These are phyloP conservation scores for Ptychochromis oligacanthus DNA, from an alignment of 2,113 vertebrate species.

Conservation along the genomic window DNA sequence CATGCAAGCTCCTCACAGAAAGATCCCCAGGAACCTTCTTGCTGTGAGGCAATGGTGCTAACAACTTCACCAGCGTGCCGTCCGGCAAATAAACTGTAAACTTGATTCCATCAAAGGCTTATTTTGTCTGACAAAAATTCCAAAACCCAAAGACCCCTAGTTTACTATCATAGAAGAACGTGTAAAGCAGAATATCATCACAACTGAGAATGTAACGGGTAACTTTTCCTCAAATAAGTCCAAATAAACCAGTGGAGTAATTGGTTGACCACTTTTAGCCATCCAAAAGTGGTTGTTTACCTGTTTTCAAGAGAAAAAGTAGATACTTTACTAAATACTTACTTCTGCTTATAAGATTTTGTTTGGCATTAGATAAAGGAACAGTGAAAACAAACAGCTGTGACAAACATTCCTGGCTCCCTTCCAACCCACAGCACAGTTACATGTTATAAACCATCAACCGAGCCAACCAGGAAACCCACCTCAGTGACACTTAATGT, in stretches of 20 bases:
- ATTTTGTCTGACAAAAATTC: neutral
- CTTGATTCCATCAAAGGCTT: neutral
- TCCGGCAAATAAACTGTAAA: neutral
- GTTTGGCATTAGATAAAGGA: slow-evolving; percentile 10
- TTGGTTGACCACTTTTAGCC: neutral
- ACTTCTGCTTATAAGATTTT: neutral
- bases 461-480: slow-evolving; percentile 5
- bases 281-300: no score
- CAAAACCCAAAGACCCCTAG: neutral
- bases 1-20: neutral
- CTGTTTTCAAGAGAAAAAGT: neutral
- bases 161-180: neutral
- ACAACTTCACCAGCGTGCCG: neutral
- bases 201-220: neutral
- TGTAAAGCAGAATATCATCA: neutral
- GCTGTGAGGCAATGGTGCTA: neutral
- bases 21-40: neutral
- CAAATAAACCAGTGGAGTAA: neutral
- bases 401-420: neutral
- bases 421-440: slow-evolving; percentile 1
- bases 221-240: neutral
- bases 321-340: neutral
- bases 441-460: neutral
- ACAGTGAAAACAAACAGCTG: neutral
- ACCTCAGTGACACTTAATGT: slow-evolving; percentile 22